These are phyloP conservation scores for Saccopteryx bilineata DNA, from an alignment of 2,113 vertebrate species.

Conservation along the genomic window DNA sequence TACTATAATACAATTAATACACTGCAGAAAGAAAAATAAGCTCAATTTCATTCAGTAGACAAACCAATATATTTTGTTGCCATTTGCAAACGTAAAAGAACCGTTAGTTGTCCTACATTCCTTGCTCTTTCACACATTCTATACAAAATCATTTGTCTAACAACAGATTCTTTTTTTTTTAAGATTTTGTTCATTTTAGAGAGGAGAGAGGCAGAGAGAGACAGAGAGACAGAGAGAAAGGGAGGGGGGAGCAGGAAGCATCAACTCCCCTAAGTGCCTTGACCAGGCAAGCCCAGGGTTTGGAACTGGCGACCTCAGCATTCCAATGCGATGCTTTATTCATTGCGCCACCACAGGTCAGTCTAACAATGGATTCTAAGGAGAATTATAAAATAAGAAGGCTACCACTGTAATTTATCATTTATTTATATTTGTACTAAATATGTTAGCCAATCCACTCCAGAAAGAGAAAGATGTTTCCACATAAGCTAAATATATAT, in stretches of 20 bases:
- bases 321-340: too few relatives aligned
- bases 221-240: too few relatives aligned
- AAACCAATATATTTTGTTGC: constrained; percentile 68
- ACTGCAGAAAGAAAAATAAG: constrained; percentile 69
- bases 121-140: constrained; percentile 57
- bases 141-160: constrained; percentile 57
- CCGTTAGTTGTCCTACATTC: neutral
- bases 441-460: constrained; percentile 43
- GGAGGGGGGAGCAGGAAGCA: too few relatives aligned
- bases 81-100: constrained; percentile 62
- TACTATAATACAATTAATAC: constrained; percentile 72
- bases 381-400: constrained; percentile 52
- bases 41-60: constrained; percentile 71
- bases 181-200: too few relatives aligned
- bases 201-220: too few relatives aligned
- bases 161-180: neutral
- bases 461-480: constrained; percentile 35
- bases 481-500: constrained; percentile 37
- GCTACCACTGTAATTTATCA: constrained; percentile 32
- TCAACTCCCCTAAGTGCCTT: too few relatives aligned
- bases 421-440: constrained; percentile 58
- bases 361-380: constrained; percentile 54
- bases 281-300: too few relatives aligned
- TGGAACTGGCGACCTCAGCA: too few relatives aligned
- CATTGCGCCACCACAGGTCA: too few relatives aligned